Base-by-base conservation (phyloP, 1,140 invertebrate genomes). In the Brachystomella parvula region DNA sequence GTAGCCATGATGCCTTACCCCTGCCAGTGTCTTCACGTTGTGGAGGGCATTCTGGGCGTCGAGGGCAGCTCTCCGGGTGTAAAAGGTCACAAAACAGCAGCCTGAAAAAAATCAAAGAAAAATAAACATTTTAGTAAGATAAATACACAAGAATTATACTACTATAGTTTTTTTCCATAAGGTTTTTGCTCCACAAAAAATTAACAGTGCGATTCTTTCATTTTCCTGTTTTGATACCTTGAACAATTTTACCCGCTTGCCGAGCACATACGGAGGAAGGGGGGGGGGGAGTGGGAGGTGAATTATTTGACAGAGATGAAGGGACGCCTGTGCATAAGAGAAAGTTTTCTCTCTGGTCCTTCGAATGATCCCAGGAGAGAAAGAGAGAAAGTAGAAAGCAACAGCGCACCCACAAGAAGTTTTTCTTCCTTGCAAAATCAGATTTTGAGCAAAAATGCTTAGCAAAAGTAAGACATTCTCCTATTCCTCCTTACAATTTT, bases 21-120 rank as follows among this genome's bases (percentile, higher is more conserved):
- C 93, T 75, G 86, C 87, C 80, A 99, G 86, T 73, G 92, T 97
- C 85, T 95, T 96, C 76, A 98, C 89, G 84, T 99, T 98, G 83
- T 99, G 96, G 75, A 99, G 85, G 75, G 92, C 94, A 83, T 98
- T 96, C 83, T 99, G 96, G 71, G 96, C 96, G 80, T 92, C 92
- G 75, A 99, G 84, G 70, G 96, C 96, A 75, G 94, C 87, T 83
- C 96, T 95, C 76, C 96, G 86, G 74, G 93, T 96, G 82, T 89
- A 98, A 83, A 94, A 99, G 74, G 96, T 99, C 75, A 99, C 96
- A 84, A 99, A 99, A 85, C 96, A 99, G 84, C 96, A 99, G 78
- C 96, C 96, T 97, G 86, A 61, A 90, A 90, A 79, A 83, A 79
- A 84, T 78, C 76, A 75, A 78, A 70, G 62, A 31, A 66, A 17